phyloP scores from a whole-genome alignment of 1,140 invertebrate genomes.

The Yoshiicerus persimilis region DNA sequence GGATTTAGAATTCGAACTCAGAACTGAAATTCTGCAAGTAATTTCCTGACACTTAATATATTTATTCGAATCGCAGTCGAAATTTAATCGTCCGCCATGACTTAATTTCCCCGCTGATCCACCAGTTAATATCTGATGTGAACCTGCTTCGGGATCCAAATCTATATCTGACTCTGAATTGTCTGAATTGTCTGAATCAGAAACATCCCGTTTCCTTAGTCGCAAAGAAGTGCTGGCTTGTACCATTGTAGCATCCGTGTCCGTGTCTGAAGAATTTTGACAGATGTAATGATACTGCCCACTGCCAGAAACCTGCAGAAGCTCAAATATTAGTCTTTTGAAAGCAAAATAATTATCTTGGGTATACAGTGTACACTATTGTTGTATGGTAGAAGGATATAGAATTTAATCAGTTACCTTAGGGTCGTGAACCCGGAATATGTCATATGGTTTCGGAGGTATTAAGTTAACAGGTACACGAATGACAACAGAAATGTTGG shows the following conservation, averaged over 20 bases:
- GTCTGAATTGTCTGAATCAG: not conserved
- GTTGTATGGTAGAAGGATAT: no score
- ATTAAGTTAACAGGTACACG: not conserved
- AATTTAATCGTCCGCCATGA: not conserved
- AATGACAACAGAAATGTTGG: not conserved
- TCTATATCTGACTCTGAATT: no score
- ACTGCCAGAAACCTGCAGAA: constrained; percentile 59
- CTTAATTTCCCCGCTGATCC: not conserved
- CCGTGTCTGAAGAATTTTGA: not conserved
- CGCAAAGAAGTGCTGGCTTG: not conserved
- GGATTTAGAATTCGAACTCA: not conserved
- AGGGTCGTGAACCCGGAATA: not conserved
- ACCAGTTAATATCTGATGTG: not conserved
- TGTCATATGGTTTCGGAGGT: not conserved
- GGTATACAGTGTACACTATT: no score
- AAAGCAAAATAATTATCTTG: no score
- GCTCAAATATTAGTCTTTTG: constrained; percentile 54
- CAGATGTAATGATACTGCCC: not conserved
- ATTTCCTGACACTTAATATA: not conserved
- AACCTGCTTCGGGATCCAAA: no score
- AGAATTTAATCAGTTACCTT: not conserved
- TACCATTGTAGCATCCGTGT: not conserved
- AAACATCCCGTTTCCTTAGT: not conserved
- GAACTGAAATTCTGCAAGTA: not conserved
- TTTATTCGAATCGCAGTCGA: not conserved